Percentiles rank a stretch among this genome's conserved stretches.
Evolutionary conservation across 1,140 invertebrate species (phyloP).

Genomic region (Solenopsis invicta): DNA sequence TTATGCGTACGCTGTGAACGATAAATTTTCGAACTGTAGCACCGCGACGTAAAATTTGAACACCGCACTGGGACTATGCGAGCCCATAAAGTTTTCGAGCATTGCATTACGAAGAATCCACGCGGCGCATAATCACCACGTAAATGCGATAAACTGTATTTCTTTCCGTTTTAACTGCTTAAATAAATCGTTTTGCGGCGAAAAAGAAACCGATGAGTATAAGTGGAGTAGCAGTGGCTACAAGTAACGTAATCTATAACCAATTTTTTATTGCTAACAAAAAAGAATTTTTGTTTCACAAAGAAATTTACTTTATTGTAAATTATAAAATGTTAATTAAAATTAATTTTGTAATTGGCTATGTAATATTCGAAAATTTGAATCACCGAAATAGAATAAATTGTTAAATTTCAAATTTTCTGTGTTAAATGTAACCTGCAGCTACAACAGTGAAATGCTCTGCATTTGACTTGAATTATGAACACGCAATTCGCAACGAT

Average conservation of each 20-base stretch:
- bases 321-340: background rate
- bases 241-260: background rate
- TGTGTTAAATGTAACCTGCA: background rate
- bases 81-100: constrained; percentile 2
- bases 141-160: background rate
- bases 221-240: background rate
- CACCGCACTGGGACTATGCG: constrained; percentile 3
- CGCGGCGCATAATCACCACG: constrained; percentile 7
- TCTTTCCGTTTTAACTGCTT: background rate
- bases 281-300: background rate
- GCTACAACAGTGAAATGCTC: background rate
- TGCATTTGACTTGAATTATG: constrained; percentile 36
- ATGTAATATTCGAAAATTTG: background rate
- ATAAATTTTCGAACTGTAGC: constrained; percentile 45
- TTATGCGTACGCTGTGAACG: constrained; percentile 33
- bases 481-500: background rate
- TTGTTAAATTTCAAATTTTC: background rate
- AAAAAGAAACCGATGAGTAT: background rate
- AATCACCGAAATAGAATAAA: background rate
- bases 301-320: background rate
- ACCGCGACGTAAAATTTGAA: constrained; percentile 44
- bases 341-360: background rate
- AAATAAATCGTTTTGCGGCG: background rate
- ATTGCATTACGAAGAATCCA: background rate
- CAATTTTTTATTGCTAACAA: background rate